A percentile compares a stretch with the other conserved stretches of the same genome.
Conservation (phyloP, 2,888 invertebrate species). For the Oscheius sp. region DNA sequence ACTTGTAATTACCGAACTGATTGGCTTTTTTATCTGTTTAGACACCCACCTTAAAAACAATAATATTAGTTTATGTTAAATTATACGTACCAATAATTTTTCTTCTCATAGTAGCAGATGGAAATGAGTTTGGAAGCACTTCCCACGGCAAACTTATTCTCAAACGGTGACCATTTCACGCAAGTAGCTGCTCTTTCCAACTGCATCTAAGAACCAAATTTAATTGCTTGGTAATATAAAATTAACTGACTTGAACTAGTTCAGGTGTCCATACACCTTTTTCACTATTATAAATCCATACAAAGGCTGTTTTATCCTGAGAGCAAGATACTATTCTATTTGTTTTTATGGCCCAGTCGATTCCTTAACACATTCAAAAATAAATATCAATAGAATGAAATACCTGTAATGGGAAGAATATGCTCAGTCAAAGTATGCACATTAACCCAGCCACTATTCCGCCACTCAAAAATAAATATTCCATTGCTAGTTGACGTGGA, state of each 20-base stretch:
- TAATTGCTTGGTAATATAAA: neutral
- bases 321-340: constrained; percentile 98
- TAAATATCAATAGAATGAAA: neutral
- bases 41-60: constrained; percentile 87
- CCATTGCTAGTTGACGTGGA: constrained; percentile 96
- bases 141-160: constrained; percentile 99
- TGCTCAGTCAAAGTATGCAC: constrained; percentile 81
- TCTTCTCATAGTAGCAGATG: constrained; percentile 96
- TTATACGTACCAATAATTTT: constrained; percentile 81
- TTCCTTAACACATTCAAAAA: constrained; percentile 28
- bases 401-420: constrained; percentile 91
- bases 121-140: constrained; percentile 95
- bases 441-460: constrained; percentile 86
- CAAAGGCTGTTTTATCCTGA: constrained; percentile 96
- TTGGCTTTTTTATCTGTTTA: constrained; percentile 98
- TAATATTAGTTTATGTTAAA: neutral
- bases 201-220: constrained; percentile 75
- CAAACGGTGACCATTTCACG: constrained; percentile 98
- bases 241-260: constrained; percentile 83
- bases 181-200: constrained; percentile 97
- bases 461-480: constrained; percentile 89
- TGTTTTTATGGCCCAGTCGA: constrained; percentile 97
- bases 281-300: constrained; percentile 93
- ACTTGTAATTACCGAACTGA: constrained; percentile 93
- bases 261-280: constrained; percentile 96